These are phyloP conservation scores for Drosophila villosipedis DNA, from an alignment of 2,888 invertebrate genomes.

Conservation along the genomic window DNA sequence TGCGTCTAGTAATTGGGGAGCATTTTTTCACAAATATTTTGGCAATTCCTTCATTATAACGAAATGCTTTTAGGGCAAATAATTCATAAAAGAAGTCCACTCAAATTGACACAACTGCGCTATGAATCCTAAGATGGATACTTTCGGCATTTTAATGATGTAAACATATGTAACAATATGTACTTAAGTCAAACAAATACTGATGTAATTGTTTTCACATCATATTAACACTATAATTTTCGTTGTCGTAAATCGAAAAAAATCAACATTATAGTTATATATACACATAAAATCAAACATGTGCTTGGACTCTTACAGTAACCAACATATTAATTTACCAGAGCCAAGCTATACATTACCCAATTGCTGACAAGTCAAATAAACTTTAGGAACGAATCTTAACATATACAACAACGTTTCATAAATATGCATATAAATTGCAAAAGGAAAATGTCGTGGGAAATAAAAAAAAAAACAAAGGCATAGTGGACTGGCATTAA, in stretches of 20 bases:
- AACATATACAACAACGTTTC: not conserved
- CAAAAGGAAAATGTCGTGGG: constrained; percentile 18
- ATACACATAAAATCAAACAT: not conserved
- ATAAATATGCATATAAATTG: constrained; percentile 29
- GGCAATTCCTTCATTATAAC: constrained; percentile 2
- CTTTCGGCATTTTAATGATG: not conserved
- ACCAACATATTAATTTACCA: constrained; percentile 33
- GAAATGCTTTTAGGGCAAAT: constrained; percentile 4
- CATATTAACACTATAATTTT: too few species aligned
- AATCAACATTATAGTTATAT: not conserved
- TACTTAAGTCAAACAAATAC: not conserved
- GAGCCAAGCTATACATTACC: constrained; percentile 24
- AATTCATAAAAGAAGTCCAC: not conserved
- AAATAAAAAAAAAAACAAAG: not conserved
- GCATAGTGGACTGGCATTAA: constrained; percentile 53
- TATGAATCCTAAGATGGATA: not conserved
- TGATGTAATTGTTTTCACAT: not conserved
- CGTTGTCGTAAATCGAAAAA: not conserved
- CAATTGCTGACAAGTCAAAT: constrained; percentile 18
- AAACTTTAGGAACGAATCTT: not conserved
- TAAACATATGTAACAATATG: not conserved
- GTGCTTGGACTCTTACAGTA: not conserved
- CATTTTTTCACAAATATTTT: constrained; percentile 1
- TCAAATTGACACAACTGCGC: not conserved
- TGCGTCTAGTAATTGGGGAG: constrained; percentile 27